Evolutionary conservation across 37 sponge, comb jelly and placozoan genomes (phyloP).

Genomic region (Aplysina aerophoba): DNA sequence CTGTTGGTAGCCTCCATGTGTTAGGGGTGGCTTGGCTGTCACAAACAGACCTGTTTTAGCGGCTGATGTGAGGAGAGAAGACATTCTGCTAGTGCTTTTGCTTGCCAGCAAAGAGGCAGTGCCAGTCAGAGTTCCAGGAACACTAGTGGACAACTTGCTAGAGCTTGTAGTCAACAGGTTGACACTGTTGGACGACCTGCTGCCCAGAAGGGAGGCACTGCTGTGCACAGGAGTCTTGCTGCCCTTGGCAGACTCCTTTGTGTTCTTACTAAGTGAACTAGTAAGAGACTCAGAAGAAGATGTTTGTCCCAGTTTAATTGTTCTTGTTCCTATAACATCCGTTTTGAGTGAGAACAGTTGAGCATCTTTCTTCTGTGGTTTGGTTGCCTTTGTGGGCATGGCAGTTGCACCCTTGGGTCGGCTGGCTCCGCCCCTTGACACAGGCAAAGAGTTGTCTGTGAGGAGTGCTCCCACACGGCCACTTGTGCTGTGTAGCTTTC

Average conservation of each 20-base stretch:
- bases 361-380: no score
- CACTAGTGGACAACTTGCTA: not conserved
- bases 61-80: conserved; percentile 28
- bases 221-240: not conserved
- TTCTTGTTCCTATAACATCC: no score
- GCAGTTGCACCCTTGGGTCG: no score
- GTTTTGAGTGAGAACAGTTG: no score
- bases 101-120: not conserved
- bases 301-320: no score
- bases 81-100: not conserved
- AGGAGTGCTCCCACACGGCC: no score
- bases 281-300: no score
- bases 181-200: not conserved
- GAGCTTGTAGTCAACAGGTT: not conserved
- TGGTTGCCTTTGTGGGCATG: no score
- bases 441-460: no score
- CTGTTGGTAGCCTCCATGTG: not conserved
- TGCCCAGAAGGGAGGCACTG: not conserved
- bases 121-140: no score
- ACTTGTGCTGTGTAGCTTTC: no score
- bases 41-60: not conserved
- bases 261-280: not conserved
- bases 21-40: not conserved
- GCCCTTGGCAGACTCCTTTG: not conserved
- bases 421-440: no score